Base-by-base conservation (phyloP, 92 coral and sea anemone species). In the Actinostola sp. region DNA sequence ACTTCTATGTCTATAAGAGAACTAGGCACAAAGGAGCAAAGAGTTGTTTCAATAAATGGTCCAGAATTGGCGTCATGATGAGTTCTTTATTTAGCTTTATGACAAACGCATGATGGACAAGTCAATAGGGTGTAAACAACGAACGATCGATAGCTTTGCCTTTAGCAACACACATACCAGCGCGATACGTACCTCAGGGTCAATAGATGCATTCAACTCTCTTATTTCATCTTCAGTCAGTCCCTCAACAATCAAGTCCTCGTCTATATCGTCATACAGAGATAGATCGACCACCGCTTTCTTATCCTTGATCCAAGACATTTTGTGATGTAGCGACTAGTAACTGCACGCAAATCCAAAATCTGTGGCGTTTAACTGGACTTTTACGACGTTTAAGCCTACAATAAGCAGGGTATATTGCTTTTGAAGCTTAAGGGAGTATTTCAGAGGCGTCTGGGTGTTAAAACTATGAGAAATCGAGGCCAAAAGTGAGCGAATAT, bases 221-320 rank as follows among this genome's bases (percentile, higher is more conserved):
- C 88, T 85, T 61, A 93, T 63, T 79, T 93, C 98, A 34, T 93
- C 93, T 35, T 89, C 90, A 17, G 98, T 83, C 16, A 93, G 82
- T 16, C 78, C 87, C 51, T 93, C 97, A 15, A 93, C 91, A 43
- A 93, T 65, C 27, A 82, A 49, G 43, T 87, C 91, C 50, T 93
- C 98, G 56, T 93, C 93, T 8, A 93, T 42, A 55, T 93, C 93
- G 9, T 81, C 58, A 65, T 81, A 93, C 34, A 87, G 80, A 20
- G 85, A 92, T 24, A 93, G 80, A 54, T 90, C 63, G 1, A 90
- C 79, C 0, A 77, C 50, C 14, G 49, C 84, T 63, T 83, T 90
- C 87, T 87, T 83, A 53, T 73, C 41, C 63, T 82, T 82, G 8
- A 90, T 75, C 96, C 96, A 90, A 87, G 96, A 82, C 96, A 87